A percentile compares a stretch with the other conserved stretches of the same genome.
These are phyloP conservation scores for Cerastoderma edule DNA, from an alignment of 2,888 invertebrate genomes.

Conservation along the genomic window DNA sequence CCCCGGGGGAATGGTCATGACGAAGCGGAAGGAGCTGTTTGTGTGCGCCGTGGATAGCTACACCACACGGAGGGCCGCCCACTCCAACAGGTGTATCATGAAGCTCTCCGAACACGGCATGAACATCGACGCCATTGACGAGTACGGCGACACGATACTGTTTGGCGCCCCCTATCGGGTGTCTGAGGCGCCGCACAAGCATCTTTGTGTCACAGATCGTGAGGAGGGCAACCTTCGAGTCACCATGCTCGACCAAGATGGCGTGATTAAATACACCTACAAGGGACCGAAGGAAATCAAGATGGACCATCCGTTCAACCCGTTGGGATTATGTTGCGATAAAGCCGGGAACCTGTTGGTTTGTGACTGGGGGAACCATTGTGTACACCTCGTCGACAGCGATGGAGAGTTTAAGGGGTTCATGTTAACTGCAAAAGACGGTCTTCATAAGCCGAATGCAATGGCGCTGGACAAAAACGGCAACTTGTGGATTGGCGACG, in stretches of 20 bases:
- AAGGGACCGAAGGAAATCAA: conserved; percentile 57
- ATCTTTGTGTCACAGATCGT: conserved; percentile 63
- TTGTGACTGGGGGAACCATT: conserved; percentile 68
- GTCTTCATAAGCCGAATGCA: conserved; percentile 66
- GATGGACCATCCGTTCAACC: conserved; percentile 65
- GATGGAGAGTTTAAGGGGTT: conserved; percentile 67
- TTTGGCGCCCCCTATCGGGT: conserved; percentile 68
- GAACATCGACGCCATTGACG: conserved; percentile 65
- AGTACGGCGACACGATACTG: conserved; percentile 59
- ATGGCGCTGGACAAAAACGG: conserved; percentile 65
- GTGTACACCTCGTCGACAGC: conserved; percentile 61
- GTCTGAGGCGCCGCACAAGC: conserved; percentile 59
- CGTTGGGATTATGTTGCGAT: conserved; percentile 65
- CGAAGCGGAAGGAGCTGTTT: conserved; percentile 63
- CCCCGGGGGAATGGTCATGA: conserved; percentile 67
- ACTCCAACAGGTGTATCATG: conserved; percentile 61
- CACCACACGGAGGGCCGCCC: conserved; percentile 57
- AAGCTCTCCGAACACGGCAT: conserved; percentile 63
- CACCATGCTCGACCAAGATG: conserved; percentile 59
- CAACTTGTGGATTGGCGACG: conserved; percentile 67
- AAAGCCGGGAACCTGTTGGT: conserved; percentile 59
- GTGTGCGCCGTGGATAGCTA: conserved; percentile 70
- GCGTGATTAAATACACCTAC: conserved; percentile 58
- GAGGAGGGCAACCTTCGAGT: conserved; percentile 66
- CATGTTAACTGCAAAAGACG: conserved; percentile 64